These are phyloP conservation scores for Xestia xanthographa DNA, from an alignment of 2,888 invertebrate species.

Conservation along the genomic window DNA sequence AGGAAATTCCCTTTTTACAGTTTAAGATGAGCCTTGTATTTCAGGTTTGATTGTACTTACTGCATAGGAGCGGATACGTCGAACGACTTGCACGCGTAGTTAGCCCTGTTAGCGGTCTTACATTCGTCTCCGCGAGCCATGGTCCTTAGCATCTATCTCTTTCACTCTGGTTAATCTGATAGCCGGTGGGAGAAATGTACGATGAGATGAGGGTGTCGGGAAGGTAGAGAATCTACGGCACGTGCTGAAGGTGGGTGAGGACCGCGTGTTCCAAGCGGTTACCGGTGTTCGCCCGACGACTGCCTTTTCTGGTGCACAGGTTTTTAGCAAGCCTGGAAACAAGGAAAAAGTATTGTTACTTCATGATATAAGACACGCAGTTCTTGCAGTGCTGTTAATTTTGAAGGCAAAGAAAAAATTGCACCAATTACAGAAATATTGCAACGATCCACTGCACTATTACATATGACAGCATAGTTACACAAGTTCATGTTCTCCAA, in stretches of 20 bases:
- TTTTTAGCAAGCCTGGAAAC: constrained; percentile 94
- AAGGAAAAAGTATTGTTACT: constrained; percentile 36
- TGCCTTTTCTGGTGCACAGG: constrained; percentile 95
- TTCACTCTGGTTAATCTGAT: constrained; percentile 75
- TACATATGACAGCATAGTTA: neutral
- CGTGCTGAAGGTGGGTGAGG: constrained; percentile 95
- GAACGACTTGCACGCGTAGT: constrained; percentile 84
- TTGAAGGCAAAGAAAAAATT: neutral
- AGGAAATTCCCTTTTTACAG: neutral
- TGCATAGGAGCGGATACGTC: constrained; percentile 83
- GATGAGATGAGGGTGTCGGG: constrained; percentile 63
- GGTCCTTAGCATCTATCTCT: constrained; percentile 73
- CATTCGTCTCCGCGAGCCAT: constrained; percentile 90
- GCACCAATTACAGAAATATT: neutral
- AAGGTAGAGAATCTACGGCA: constrained; percentile 91
- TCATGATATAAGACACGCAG: neutral
- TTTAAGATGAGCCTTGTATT: neutral
- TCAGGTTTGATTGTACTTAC: constrained; percentile 73
- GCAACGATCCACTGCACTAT: neutral
- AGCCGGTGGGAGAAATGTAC: constrained; percentile 78
- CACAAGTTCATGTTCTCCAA: neutral
- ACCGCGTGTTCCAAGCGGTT: constrained; percentile 96
- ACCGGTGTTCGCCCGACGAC: constrained; percentile 95
- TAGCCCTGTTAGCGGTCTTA: constrained; percentile 86
- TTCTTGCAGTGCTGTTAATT: neutral